These are phyloP conservation scores for Hemiscyllium ocellatum DNA, from an alignment of 2,113 vertebrate genomes.

Conservation along the genomic window DNA sequence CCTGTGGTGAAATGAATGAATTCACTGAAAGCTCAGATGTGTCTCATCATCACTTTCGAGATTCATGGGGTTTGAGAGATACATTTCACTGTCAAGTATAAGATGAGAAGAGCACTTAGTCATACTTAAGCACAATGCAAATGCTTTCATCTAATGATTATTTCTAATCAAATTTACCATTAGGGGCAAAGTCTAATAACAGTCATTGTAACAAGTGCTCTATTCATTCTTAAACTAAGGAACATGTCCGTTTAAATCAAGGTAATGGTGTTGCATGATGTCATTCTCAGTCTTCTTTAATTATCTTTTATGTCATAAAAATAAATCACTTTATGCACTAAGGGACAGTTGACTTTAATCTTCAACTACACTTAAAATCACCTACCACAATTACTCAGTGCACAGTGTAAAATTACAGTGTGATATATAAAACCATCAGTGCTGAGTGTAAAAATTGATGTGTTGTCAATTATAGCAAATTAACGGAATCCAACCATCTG, in stretches of 20 bases:
- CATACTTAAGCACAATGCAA: conserved; percentile 10
- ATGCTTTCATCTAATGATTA: neutral
- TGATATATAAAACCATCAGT: neutral
- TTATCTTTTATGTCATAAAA: conserved; percentile 21
- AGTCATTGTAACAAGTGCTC: conserved; percentile 7
- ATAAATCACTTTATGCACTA: conserved; percentile 23
- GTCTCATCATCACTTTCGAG: neutral
- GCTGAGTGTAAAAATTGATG: neutral
- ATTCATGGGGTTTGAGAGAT: neutral
- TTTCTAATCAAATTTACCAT: neutral
- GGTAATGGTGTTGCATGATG: conserved; percentile 16
- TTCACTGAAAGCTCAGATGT: neutral
- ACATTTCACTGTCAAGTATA: neutral
- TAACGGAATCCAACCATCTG: neutral
- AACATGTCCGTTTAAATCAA: neutral
- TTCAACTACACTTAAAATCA: neutral
- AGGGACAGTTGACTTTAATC: neutral
- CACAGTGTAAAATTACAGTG: neutral
- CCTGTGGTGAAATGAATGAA: neutral
- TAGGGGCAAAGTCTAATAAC: neutral
- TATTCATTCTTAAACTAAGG: neutral
- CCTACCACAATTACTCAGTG: neutral
- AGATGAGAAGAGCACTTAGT: neutral
- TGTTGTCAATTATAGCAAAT: neutral
- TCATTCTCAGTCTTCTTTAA: neutral